A percentile compares a stretch with the other conserved stretches of the same genome.
phyloP scores from a whole-genome alignment of 1,140 invertebrate species.

The Cydia pomonella region DNA sequence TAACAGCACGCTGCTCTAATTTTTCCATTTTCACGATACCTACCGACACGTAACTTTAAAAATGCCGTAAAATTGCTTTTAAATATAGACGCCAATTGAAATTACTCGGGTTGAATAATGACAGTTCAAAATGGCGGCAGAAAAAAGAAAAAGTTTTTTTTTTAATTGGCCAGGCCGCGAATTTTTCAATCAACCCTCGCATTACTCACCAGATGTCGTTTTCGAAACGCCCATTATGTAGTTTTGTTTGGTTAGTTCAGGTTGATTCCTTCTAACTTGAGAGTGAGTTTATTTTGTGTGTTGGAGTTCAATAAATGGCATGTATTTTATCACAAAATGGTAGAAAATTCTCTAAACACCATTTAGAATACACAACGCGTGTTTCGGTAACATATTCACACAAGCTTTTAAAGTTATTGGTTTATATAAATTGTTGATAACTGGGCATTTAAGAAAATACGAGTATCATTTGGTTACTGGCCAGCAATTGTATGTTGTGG shows the following conservation, averaged over 20 bases:
- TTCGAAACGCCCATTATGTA: not conserved
- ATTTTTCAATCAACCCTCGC: too few relatives aligned
- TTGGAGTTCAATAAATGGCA: slow-evolving; percentile 16
- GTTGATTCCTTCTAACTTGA: not conserved
- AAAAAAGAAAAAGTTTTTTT: too few relatives aligned
- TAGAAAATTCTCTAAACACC: slow-evolving; percentile 19
- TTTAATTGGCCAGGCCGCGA: too few relatives aligned
- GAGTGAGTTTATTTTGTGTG: slow-evolving; percentile 13
- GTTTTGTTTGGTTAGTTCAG: slow-evolving; percentile 1
- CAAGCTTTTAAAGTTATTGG: not conserved
- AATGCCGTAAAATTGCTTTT: too few relatives aligned
- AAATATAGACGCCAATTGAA: too few relatives aligned
- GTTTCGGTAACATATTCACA: slow-evolving; percentile 25
- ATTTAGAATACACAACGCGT: not conserved
- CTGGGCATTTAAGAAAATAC: not conserved
- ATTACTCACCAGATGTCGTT: not conserved
- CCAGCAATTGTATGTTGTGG: not conserved
- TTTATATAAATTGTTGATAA: not conserved
- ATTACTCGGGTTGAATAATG: too few relatives aligned
- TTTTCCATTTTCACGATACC: too few relatives aligned
- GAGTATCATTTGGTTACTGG: not conserved
- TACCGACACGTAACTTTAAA: too few relatives aligned
- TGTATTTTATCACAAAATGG: slow-evolving; percentile 2
- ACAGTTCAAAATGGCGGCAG: too few relatives aligned
- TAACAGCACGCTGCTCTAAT: too few relatives aligned